Base-by-base conservation (phyloP, 1,140 invertebrate species). In the Laupala kohalensis region DNA sequence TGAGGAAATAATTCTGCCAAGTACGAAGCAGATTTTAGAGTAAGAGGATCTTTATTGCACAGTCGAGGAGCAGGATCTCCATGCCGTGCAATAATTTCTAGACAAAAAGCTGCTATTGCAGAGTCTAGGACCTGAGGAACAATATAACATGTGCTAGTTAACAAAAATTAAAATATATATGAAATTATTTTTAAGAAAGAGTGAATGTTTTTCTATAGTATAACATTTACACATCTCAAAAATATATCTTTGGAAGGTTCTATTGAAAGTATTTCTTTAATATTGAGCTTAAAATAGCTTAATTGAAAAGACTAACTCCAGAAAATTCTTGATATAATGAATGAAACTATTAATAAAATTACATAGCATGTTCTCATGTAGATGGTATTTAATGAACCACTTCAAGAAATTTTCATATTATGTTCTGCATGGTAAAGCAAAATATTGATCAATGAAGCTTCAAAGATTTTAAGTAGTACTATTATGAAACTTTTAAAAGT, bases 1-100 rank as follows among this genome's bases (percentile, higher is more conserved):
- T 87, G 85, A 6, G 89, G 88, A 77, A 90, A 91, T 65, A 87
- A 74, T 75, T 85, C 78, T 13, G 83, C 80, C 53, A 90, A 79
- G 75, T 89, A 90, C 71, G 92, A 90, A 76, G 96, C 93, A 83
- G 96, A 96, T 83, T 98, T 98, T 64, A 99, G 86, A 23, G 95
- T 96, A 71, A 98, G 89, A 23, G 97, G 97, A 85, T 99, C 97
- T 83, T 99, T 99, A 85, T 99, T 99, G 84, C 97, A 99, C 69
- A 98, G 85, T 69, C 92, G 85, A 30, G 92, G 86, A 70, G 97
- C 96, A 15, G 95, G 91, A 76, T 96, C 93, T 27, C 97, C 97
- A 82, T 99, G 96, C 74, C 92, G 89, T 65, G 93, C 94, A 76
- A 98, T 97, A 76, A 98, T 91, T 84, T 98, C 95, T 71, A 99